Base-by-base conservation (phyloP, 2,113 vertebrate genomes). In the Cyanistes caeruleus region DNA sequence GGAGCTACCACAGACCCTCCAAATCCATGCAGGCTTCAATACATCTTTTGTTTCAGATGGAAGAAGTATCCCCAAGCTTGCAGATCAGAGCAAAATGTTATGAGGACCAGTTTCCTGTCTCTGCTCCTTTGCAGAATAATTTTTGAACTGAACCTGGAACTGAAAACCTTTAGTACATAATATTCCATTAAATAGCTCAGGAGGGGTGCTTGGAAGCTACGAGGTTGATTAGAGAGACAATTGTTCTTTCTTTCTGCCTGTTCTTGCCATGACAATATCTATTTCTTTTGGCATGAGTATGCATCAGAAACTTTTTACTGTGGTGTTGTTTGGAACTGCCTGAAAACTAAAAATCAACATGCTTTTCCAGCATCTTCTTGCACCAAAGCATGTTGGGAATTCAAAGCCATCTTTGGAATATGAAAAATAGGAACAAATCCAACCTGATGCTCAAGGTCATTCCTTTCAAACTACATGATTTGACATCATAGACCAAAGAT, bases 161-260 rank as follows among this genome's bases (percentile, higher is more conserved):
- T 76, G n/a, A 82, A 96, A 79, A 30, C 20, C 6, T 44, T 43
- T 15, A 1, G 17, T 53, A 53, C 35, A 33, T 41, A 69, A 62
- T 46, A 52, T 79, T 93, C 41, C 12, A 7, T 49, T 83, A 43
- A 88, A 75, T 28, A 72, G 37, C 27, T 92, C 2, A 0, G 62
- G n/a, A 96, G 62, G 3, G 0, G 48, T 44, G 39, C 56, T 53
- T 60, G 46, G 33, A 52, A 89, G 18, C 44, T 67, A 8, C 5
- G 17, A 75, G 24, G 28, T 59, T 25, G 58, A 63, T 14, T 37
- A 82, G 37, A 89, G 37, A 89, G 60, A 37, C 21, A 30, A 53
- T 60, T 84, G 89, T 63, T 95, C 67, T 69, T 56, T 84, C 39
- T 58, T 87, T 90, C 48, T 89, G 14, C 49, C 65, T 49, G 30